phyloP scores from a whole-genome alignment of 2,113 vertebrate genomes.

The Malurus elegans region DNA sequence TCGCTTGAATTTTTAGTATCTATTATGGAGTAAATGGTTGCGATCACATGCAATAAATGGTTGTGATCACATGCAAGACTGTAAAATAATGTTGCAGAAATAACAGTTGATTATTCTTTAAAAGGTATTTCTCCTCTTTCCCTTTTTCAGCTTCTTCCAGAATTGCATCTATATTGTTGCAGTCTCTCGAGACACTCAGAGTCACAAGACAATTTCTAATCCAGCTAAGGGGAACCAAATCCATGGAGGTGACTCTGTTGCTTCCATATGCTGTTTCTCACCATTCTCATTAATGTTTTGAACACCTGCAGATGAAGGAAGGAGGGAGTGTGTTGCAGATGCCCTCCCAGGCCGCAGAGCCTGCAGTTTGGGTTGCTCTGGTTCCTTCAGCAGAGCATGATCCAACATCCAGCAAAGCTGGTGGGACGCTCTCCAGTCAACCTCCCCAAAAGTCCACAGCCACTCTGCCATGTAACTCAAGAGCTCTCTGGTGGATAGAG shows the following conservation, averaged over 20 bases:
- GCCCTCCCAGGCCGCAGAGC: not conserved
- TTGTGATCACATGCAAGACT: not conserved
- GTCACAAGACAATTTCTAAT: not conserved
- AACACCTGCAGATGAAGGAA: not conserved
- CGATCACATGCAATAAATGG: not conserved
- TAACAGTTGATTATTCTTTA: not conserved
- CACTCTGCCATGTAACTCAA: not conserved
- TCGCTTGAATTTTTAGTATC: not conserved
- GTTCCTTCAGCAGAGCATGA: not conserved
- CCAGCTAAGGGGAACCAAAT: not conserved
- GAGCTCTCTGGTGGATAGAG: not conserved
- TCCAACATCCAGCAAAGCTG: accelerated
- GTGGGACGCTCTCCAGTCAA: not conserved
- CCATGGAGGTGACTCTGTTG: not conserved
- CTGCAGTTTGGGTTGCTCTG: accelerated
- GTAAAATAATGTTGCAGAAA: not conserved
- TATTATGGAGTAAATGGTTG: not conserved
- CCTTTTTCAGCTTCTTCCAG: not conserved
- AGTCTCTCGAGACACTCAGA: not conserved
- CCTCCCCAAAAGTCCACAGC: not conserved
- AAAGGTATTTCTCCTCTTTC: not conserved
- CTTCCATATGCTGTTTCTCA: not conserved
- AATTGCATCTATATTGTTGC: not conserved
- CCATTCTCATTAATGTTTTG: not conserved
- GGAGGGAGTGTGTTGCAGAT: not conserved